Percentiles rank a stretch among this genome's conserved stretches.
phyloP scores from a whole-genome alignment of 2,797 vertebrate species.

The Brachyrhaphis roseni region DNA sequence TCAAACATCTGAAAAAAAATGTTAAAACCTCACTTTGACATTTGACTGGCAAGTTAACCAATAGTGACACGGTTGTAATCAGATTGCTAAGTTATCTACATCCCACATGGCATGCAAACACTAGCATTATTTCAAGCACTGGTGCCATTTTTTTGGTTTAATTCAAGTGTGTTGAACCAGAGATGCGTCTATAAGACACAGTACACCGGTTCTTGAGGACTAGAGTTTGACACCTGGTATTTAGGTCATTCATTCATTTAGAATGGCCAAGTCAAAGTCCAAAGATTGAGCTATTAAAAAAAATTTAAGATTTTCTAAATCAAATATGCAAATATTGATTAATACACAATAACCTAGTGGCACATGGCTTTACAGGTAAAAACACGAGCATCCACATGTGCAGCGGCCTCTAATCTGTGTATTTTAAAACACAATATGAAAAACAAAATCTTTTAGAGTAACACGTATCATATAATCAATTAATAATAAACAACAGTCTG shows the following conservation, averaged over 20 bases:
- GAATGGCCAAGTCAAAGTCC: neutral
- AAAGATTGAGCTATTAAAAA: neutral
- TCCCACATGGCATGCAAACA: too few relatives aligned
- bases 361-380: slow-evolving; percentile 15
- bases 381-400: slow-evolving; percentile 7
- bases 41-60: neutral
- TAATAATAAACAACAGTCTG: slow-evolving; percentile 15
- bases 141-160: neutral
- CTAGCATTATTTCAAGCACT: too few relatives aligned
- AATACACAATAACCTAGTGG: neutral
- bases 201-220: neutral
- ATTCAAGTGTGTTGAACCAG: neutral
- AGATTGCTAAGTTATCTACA: neutral
- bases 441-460: slow-evolving; percentile 19
- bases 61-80: neutral
- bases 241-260: neutral
- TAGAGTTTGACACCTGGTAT: neutral
- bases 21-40: neutral
- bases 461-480: neutral
- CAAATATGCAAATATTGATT: neutral
- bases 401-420: slow-evolving; percentile 24
- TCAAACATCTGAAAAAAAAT: neutral
- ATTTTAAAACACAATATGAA: slow-evolving; percentile 9
- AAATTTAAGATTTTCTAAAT: neutral
- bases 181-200: neutral